Base-by-base conservation (phyloP, 2,113 vertebrate species). In the Pogonocichla stellata region DNA sequence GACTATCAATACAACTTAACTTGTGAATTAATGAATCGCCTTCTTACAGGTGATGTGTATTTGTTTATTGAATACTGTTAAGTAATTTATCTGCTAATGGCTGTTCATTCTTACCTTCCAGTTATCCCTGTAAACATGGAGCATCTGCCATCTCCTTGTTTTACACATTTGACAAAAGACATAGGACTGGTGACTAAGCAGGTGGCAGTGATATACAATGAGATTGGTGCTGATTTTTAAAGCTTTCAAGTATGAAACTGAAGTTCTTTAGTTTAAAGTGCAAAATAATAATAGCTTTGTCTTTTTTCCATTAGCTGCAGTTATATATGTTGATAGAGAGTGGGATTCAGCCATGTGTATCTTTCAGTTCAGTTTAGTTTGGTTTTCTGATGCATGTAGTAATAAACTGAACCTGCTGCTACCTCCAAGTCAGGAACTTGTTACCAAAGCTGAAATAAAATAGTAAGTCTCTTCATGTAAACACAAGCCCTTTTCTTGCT, bases 381-480 rank as follows among this genome's bases (percentile, higher is more conserved):
- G 90, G 79, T 95, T 95, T 95, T 85, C 92, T 86, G 82, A 42
- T 88, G 67, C 92, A 88, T 54, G 71, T 58, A 86, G 86, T 89
- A 96, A 94, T 72, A 78, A 96, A 79, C 65, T 57, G 72, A 97
- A 93, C 82, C 75, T 74, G 92, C 92, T 95, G 87, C 95, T 96
- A 93, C 88, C 90, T 94, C 90, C 80, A 92, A 92, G 80, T 90
- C 90, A 93, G 43, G 82, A 93, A 93, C 86, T 93, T 61, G 64
- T 71, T 92, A 96, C 94, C 88, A 95, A 96, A 96, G 93, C 86
- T 81, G 86, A 90, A 80, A 80, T 60, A 62, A 73, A 95, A 81
- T 12, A 75, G 6, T 58, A 81, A 75, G 38, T 86, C 48, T 91
- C n/a, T 67, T 72, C 45, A 45, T 20, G 33, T 86, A 80, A 92